Conservation (phyloP, 2,888 invertebrate genomes). For the Tineola bisselliella region DNA sequence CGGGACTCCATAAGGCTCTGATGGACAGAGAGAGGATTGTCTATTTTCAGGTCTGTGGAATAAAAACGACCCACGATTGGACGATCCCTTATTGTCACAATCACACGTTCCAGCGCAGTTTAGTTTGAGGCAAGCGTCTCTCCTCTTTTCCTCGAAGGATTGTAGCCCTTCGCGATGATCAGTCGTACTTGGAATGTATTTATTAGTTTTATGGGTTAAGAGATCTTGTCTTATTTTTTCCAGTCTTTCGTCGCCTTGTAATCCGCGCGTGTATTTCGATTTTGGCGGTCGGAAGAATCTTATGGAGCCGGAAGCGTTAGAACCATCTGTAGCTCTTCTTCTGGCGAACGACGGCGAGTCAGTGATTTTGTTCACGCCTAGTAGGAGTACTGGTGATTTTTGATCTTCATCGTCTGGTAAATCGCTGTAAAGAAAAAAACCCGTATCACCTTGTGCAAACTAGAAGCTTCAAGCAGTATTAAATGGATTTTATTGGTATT, state of each 20-base stretch:
- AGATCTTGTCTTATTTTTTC: slow-evolving; percentile 59
- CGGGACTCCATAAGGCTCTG: slow-evolving; percentile 34
- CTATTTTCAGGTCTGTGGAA: slow-evolving; percentile 51
- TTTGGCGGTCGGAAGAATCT: slow-evolving; percentile 54
- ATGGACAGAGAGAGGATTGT: slow-evolving; percentile 37
- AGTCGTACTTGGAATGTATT: slow-evolving; percentile 43
- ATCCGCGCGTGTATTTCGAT: slow-evolving; percentile 55
- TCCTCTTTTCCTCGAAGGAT: neutral
- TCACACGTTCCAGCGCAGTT: slow-evolving; percentile 48
- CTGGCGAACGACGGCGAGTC: slow-evolving; percentile 53
- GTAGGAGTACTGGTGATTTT: slow-evolving; percentile 67
- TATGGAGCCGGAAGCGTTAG: slow-evolving; percentile 49
- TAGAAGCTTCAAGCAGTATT: neutral
- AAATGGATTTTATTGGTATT: neutral
- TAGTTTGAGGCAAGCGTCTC: slow-evolving; percentile 34
- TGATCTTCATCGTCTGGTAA: slow-evolving; percentile 70
- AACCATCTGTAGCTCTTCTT: slow-evolving; percentile 43
- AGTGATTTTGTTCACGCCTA: slow-evolving; percentile 69
- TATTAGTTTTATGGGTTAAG: slow-evolving; percentile 50
- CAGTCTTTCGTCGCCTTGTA: slow-evolving; percentile 53
- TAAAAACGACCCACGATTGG: slow-evolving; percentile 53
- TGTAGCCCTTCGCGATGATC: slow-evolving; percentile 7
- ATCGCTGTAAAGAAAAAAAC: slow-evolving; percentile 56
- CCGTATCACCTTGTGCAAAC: neutral
- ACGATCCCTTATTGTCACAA: slow-evolving; percentile 47